Evolutionary conservation across 2,888 invertebrate species (phyloP), one percentile per base, ranked within the genome.

Genomic region (Rhaphigaster nebulosa): DNA sequence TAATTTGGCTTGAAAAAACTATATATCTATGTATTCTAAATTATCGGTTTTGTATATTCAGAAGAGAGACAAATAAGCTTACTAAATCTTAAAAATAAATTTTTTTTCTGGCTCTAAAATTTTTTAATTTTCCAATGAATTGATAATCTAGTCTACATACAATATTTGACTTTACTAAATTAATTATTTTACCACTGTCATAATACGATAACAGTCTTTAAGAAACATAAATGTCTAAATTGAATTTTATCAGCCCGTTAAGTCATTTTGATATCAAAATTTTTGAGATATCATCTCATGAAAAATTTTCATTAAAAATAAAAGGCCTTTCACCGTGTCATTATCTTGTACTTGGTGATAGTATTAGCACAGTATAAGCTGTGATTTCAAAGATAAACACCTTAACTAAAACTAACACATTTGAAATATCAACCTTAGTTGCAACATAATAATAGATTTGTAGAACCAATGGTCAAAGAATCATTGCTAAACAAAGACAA

Each of bases 351-450:
- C 70, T 38, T 15, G 18, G 34, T 65, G 29, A 65, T 18, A 18
- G 13, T 38, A 20, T 38, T 20, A 65, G 12, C 45, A 45, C 12
- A 52, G 15, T 12, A 52, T 15, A 52, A 52, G 12, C 52, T 45
- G 29, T 76, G 38, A 76, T 38, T 76, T 76, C 23, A 76, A 76
- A 38, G 18, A 76, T 34, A 38, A 76, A 76, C 6, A 38, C 70
- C 34, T 76, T 76, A 76, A 29, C 65, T 65, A 65, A 65, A 65
- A 65, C 65, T 65, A 65, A 60, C 29, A 38, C 34, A 76, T 76
- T 23, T 76, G 1, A 38, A 38, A 29, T 29, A 65, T 29, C 29
- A 65, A 76, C 70, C 20, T 76, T 76, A 38, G 38, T 76, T 38
- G 23, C 38, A 76, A 76, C 34, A 23, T 20, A 6, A 76, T 38